Base-by-base conservation (phyloP, 2,797 vertebrate species). In the Rhinophrynus dorsalis region DNA sequence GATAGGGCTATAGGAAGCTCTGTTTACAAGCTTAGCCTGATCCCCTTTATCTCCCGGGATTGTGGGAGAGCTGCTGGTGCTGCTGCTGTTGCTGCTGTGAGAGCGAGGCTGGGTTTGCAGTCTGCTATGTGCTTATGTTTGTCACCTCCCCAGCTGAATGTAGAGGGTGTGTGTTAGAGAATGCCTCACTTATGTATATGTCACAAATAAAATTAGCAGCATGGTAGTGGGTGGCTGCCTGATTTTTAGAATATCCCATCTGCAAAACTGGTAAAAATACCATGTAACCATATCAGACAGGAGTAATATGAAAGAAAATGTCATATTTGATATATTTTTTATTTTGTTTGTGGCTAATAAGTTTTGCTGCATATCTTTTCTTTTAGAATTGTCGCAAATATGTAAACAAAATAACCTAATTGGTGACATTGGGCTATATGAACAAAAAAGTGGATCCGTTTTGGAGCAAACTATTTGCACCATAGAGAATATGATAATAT, bases 101-200 rank as follows among this genome's bases (percentile, higher is more conserved):
- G 60, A 65, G 52, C 42, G 69, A 60, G 69, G 61, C 61, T 73
- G 61, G 20, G 44, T 50, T 17, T 72, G 69, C 68, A 70, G 68
- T 55, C 37, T 20, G 68, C 58, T 37, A 2, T 55, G 67, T 32
- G 42, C 13, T 20, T 58, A 21, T 29, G 62, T 65, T 33, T 68
- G 66, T 55, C 47, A 54, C 57, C 67, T 54, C 57, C 67, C 48
- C 37, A 45, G 17, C 51, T 30, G 21, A 29, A 29, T 29, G 59
- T 18, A 55, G 40, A 50, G 50, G 11, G 47, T 30, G 65, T 68
- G 54, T 64, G 61, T 27, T 52, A 45, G 8, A 56, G 23, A 44
- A 66, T 52, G 32, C 45, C 45, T 62, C 44, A 33, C 42, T 54
- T 48, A 33, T 61, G 27, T 45, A 18, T 61, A 11, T 61, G 42